Evolutionary conservation across 2,888 invertebrate genomes (phyloP), one percentile per base, ranked within the genome.

Genomic region (Sycophila texana): DNA sequence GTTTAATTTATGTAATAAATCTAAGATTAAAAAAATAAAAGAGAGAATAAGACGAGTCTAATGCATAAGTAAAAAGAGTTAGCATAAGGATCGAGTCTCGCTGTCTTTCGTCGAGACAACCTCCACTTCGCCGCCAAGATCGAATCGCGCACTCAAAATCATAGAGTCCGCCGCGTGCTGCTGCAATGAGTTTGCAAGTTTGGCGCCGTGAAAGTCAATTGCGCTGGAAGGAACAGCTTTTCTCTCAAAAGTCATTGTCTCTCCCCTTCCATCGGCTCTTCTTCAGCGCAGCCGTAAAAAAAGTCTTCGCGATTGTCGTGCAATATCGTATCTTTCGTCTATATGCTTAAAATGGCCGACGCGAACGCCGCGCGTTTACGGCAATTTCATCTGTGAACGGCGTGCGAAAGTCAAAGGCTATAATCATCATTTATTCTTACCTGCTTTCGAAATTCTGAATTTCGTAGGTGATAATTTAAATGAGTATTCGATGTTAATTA

Each of bases 161-260:
- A 77, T 77, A 13, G 26, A 71, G 47, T 16, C 16, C 18, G 14
- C 30, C 26, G 60, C 26, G 61, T 12, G 30, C 16, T 18, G 51
- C 53, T 26, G 47, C 66, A 16, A 65, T 39, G 22, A 73, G 72
- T 60, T 77, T 39, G 66, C 77, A 72, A 67, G 60, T 77, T 77
- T 22, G 7, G 16, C 30, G 30, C 77, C 39, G 72, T 67, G 66
- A 77, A 77, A 77, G 77, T 77, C 77, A 68, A 74, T 74, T 78
- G 73, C 22, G 61, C 57, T 74, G 61, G 55, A 68, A 61, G 53
- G 77, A 77, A 60, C 72, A 77, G 77, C 65, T 72, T 67, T 73
- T 30, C 60, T 53, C 58, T 55, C 51, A 20, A 39, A 67, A 72
- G 47, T 60, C 55, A 66, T 76, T 49, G 65, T 18, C 63, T 49